Evolutionary conservation across 30 jellyfish, hydroid and myxozoan genomes (phyloP), one percentile per base, ranked within the genome.

Genomic region (Catostylus mosaicus): DNA sequence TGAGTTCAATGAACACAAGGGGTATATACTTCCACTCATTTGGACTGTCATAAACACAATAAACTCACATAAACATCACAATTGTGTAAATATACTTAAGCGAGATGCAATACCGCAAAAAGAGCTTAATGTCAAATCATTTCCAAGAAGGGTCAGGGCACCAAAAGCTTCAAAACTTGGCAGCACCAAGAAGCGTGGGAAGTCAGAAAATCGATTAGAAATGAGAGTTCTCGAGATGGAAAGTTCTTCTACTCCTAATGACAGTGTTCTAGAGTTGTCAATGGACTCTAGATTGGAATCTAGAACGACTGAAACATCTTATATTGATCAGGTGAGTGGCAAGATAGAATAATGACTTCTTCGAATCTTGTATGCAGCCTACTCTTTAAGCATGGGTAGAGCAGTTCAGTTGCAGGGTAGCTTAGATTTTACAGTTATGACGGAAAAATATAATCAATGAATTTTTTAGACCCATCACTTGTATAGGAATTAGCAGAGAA

Each of bases 41-140:
- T 36, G 77, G 19, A 61, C 51, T 3, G 89, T 80, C 7, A 74
- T 78, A 40, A 80, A 88, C 64, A 62, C 91, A 12, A 59, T 88
- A 10, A 65, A 79, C 32, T 80, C 97, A 16, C 90, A 80, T 73
- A 68, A 51, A 54, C 97, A 88, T 40, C 35, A 80, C 45, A 35
- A 31, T n/a, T 88, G 97, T 67, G 31, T 82, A 23, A 59, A 43
- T 36, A 6, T 38, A 14, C 63, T 63, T 0, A 37, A 61, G 33
- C 45, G 40, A 30, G 92, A 82, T 30, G 38, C 71, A 40, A 18
- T 24, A 4, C 20, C 61, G 71, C 31, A 36, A 30, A 31, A 73
- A 59, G 92, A 69, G 64, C 72, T 57, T 19, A 4, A 32, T 40
- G 52, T 20, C 47, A 82, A 68, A 56, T 43, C 92, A 52, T 67